Evolutionary conservation across 2,797 vertebrate species (phyloP), one percentile per base, ranked within the genome.

Genomic region (Mergus octosetaceus): DNA sequence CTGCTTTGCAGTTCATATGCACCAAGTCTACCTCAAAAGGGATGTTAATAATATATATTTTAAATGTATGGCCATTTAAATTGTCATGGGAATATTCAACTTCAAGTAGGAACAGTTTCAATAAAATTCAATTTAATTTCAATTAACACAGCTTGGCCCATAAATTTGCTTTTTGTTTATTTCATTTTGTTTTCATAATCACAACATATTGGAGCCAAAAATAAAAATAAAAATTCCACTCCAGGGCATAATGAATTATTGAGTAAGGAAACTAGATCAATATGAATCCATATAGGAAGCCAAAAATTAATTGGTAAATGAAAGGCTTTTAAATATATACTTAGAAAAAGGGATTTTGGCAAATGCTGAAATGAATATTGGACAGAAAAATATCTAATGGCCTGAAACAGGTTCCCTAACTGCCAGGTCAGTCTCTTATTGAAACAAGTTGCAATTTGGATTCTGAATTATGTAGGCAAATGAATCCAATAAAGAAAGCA

Each of bases 221-320:
- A 62, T 34, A 68, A 57, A 51, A 49, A 43, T 69, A 36, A 51
- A 6, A 81, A 30, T 51, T 95, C 43, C 20, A 47, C 91, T 94
- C 17, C 28, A 82, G 57, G 69, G 27, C n/a, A 61, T 85, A 96
- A 94, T 89, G 85, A 95, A 94, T 94, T 95, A 97, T 94, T 95
- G 80, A 93, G 94, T 85, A 94, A 92, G 36, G 57, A 16, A 85
- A 24, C 57, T 65, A 83, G 21, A 88, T 80, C 58, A 64, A 53
- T 72, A 71, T 74, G 45, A 90, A 68, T 77, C 47, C 20, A 80
- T 79, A 89, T 10, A 86, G 36, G 30, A 84, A 76, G 74, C 69
- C 84, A 89, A 79, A 88, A 91, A 47, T 78, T 96, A 96, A 95
- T 72, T 70, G 91, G 45, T 58, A 92, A 94, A 90, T 94, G 80